Evolutionary conservation across 2,797 vertebrate genomes (phyloP).

Genomic region (Karalla daura): DNA sequence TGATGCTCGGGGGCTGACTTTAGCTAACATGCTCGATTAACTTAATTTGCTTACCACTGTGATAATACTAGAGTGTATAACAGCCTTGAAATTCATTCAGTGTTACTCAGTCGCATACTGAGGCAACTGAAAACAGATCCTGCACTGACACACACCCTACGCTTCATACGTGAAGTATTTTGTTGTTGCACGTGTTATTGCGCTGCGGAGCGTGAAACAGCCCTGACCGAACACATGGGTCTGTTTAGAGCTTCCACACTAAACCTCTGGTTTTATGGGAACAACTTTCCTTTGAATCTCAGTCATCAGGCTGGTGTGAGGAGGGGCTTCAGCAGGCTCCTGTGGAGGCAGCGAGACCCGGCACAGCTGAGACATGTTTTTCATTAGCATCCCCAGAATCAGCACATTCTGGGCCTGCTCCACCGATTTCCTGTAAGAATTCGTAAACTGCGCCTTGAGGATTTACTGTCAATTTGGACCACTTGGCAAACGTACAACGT

Average conservation of each 20-base stretch:
- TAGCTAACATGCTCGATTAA: neutral
- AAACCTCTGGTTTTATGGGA: slow-evolving; percentile 55
- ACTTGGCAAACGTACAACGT: slow-evolving; percentile 19
- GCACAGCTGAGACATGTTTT: slow-evolving; percentile 45
- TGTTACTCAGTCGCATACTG: neutral
- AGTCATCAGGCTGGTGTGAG: slow-evolving; percentile 13
- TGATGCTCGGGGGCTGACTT: neutral
- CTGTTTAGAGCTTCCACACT: slow-evolving; percentile 29
- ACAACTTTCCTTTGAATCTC: slow-evolving; percentile 45
- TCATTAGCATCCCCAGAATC: slow-evolving; percentile 61
- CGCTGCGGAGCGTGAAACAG: slow-evolving; percentile 14
- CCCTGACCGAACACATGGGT: slow-evolving; percentile 35
- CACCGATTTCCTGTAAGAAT: slow-evolving; percentile 58
- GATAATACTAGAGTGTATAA: neutral
- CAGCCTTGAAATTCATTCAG: neutral
- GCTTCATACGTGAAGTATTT: neutral
- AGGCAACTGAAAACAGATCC: neutral
- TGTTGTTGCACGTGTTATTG: neutral
- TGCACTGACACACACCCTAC: neutral
- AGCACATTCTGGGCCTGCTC: slow-evolving; percentile 57
- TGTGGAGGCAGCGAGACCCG: slow-evolving; percentile 26
- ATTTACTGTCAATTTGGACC: slow-evolving; percentile 32
- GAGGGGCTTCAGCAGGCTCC: slow-evolving; percentile 24
- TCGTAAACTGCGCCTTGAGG: slow-evolving; percentile 31
- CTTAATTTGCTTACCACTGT: neutral